Evolutionary conservation across 2,797 vertebrate species (phyloP).

Genomic region (Stomatorhinus walkeri): DNA sequence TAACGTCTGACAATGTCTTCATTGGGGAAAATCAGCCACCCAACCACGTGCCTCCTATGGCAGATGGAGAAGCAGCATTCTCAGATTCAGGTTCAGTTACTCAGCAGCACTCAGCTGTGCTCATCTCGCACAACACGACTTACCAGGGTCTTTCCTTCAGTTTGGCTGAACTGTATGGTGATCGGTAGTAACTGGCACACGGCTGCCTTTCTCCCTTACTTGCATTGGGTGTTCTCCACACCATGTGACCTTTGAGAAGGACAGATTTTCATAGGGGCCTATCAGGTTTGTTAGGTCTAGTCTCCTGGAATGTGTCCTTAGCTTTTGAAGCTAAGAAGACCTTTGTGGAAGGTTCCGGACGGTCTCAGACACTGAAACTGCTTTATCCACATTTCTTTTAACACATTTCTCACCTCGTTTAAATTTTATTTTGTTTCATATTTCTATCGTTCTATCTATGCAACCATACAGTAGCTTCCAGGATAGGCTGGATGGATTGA

Average conservation of each 20-base stretch:
- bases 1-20: neutral
- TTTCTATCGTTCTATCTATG: neutral
- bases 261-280: neutral
- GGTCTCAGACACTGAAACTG: neutral
- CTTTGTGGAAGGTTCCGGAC: neutral
- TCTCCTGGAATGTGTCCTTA: neutral
- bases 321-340: neutral
- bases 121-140: neutral
- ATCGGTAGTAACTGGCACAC: neutral
- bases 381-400: neutral
- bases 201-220: neutral
- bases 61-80: neutral
- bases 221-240: neutral
- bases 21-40: neutral
- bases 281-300: neutral
- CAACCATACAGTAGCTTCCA: neutral
- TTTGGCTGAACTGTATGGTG: neutral
- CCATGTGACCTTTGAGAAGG: neutral
- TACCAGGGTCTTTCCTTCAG: neutral
- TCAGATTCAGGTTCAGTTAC: neutral
- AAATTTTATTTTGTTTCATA: neutral
- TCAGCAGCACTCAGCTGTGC: neutral
- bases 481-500: neutral
- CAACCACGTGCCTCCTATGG: neutral
- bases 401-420: neutral